These are phyloP conservation scores for Carassius carassius DNA, from an alignment of 2,113 vertebrate species.

Conservation along the genomic window DNA sequence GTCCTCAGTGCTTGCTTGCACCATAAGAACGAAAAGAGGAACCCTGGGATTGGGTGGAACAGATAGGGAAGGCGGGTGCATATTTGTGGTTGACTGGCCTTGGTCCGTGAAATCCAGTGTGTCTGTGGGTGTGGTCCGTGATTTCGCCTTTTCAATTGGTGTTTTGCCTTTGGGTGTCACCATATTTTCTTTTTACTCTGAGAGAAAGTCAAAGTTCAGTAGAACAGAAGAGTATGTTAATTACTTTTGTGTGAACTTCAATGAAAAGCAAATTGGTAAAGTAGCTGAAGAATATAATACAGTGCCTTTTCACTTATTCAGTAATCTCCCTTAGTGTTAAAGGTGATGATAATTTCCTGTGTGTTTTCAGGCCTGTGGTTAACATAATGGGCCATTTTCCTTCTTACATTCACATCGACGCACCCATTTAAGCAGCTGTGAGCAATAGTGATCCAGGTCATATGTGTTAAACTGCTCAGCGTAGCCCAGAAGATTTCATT, in stretches of 20 bases:
- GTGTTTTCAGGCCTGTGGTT: neutral
- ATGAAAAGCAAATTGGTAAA: neutral
- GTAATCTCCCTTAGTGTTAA: neutral
- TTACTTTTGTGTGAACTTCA: neutral
- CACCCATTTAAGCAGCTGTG: neutral
- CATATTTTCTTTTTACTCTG: constrained; percentile 34
- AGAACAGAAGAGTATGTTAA: neutral
- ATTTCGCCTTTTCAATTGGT: constrained; percentile 29
- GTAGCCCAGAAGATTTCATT: neutral
- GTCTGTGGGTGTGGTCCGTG: constrained; percentile 52
- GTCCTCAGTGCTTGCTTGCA: neutral
- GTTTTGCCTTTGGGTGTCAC: constrained; percentile 49
- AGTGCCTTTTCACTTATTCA: neutral
- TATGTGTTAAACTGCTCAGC: neutral
- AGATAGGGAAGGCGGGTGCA: constrained; percentile 22
- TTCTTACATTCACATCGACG: neutral
- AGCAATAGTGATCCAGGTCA: neutral
- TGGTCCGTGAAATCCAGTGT: constrained; percentile 44
- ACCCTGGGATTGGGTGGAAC: constrained; percentile 24
- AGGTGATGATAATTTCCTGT: neutral
- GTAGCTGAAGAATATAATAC: neutral
- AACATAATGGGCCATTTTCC: neutral
- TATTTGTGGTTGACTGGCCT: constrained; percentile 49
- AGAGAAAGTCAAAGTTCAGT: neutral
- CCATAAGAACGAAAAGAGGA: constrained; percentile 13